Percentiles rank a stretch among this genome's conserved stretches.
Conservation (phyloP, 2,888 invertebrate genomes). For the Taenaris catops region DNA sequence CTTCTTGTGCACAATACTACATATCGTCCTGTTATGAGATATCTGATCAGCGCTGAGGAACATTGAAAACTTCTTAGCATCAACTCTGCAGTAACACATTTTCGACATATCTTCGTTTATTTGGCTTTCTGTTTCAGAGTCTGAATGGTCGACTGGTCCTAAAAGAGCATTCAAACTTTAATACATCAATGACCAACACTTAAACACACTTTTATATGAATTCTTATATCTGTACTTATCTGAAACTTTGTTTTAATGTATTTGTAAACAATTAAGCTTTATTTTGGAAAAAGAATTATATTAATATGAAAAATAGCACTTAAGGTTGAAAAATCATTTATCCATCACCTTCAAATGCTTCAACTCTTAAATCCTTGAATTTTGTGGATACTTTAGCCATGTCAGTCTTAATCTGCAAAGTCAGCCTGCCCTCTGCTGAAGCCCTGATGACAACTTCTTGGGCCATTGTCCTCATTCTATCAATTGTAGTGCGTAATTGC, state of each 20-base stretch:
- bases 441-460: constrained; percentile 86
- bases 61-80: constrained; percentile 88
- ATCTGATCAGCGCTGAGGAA: constrained; percentile 90
- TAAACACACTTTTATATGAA: too few relatives aligned
- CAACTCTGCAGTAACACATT: constrained; percentile 81
- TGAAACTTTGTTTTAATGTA: too few relatives aligned
- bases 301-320: too few relatives aligned
- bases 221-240: too few relatives aligned
- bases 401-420: constrained; percentile 88
- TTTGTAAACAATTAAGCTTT: too few relatives aligned
- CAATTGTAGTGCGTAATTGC: constrained; percentile 87
- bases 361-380: constrained; percentile 86
- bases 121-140: constrained; percentile 64
- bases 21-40: constrained; percentile 85
- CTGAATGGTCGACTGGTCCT: constrained; percentile 70
- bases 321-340: neutral
- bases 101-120: constrained; percentile 54
- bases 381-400: constrained; percentile 90
- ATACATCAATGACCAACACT: too few relatives aligned
- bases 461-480: constrained; percentile 90
- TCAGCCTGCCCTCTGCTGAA: constrained; percentile 84
- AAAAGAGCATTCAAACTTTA: constrained; percentile 24
- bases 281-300: too few relatives aligned
- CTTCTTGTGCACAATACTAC: constrained; percentile 87
- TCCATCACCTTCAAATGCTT: constrained; percentile 79